Conservation (phyloP, 1,140 invertebrate species). For the Maconellicoccus hirsutus region DNA sequence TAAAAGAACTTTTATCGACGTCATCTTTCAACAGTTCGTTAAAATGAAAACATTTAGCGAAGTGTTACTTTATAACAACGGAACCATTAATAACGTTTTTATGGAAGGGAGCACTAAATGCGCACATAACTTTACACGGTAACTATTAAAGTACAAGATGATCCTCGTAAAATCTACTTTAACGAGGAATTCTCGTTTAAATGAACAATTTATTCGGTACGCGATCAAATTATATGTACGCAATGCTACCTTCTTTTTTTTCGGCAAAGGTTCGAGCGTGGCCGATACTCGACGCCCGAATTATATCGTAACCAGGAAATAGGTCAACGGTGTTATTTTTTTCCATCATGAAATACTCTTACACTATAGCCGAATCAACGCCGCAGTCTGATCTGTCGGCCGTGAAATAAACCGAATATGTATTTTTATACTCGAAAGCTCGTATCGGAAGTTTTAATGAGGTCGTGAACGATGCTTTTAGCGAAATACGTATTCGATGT, state of each 20-base stretch:
- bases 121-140: background rate
- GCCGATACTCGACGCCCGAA: no score
- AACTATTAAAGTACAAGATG: background rate
- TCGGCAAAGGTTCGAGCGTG: no score
- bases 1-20: conserved; percentile 9
- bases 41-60: conserved; percentile 4
- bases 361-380: no score
- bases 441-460: no score
- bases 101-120: background rate
- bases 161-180: background rate
- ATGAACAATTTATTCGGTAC: conserved; percentile 9
- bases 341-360: no score
- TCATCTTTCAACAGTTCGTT: conserved; percentile 4
- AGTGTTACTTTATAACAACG: conserved; percentile 9
- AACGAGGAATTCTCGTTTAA: background rate
- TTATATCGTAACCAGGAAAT: no score
- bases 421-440: no score
- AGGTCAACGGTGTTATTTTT: no score
- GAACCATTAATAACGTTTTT: conserved; percentile 3
- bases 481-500: no score
- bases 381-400: no score
- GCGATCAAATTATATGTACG: background rate
- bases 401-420: no score
- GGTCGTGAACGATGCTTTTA: no score
- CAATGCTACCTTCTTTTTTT: background rate